Percentiles rank a stretch among this genome's conserved stretches.
Conservation (phyloP, 2,888 invertebrate species). For the Athetis lepigone region DNA sequence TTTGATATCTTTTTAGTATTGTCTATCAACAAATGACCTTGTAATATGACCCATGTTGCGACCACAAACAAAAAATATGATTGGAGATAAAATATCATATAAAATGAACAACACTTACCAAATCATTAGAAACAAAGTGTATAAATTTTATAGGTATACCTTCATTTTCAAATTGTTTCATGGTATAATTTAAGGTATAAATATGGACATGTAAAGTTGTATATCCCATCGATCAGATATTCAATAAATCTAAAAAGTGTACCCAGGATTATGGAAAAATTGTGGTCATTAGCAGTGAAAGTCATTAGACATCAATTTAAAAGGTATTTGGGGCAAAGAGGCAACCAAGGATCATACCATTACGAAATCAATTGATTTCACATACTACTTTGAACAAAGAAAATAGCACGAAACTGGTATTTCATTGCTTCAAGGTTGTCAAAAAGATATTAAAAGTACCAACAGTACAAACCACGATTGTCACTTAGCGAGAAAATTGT, state of each 20-base stretch:
- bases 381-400: slow-evolving; percentile 77
- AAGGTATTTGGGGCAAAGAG: slow-evolving; percentile 21
- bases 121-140: too few species aligned
- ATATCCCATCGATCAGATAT: not conserved
- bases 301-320: slow-evolving; percentile 16
- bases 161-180: not conserved
- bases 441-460: slow-evolving; percentile 75
- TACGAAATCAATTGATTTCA: slow-evolving; percentile 38
- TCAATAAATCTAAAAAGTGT: not conserved
- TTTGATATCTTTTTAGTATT: slow-evolving; percentile 1
- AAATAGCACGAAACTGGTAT: slow-evolving; percentile 72
- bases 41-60: slow-evolving; percentile 5
- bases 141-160: not conserved
- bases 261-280: slow-evolving; percentile 2
- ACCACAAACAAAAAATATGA: slow-evolving; percentile 6
- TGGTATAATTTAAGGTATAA: not conserved
- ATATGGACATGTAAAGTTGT: not conserved
- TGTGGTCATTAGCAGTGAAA: slow-evolving; percentile 41
- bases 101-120: not conserved
- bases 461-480: slow-evolving; percentile 72
- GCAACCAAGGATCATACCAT: slow-evolving; percentile 17
- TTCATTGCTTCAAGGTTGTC: slow-evolving; percentile 85
- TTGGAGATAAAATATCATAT: not conserved
- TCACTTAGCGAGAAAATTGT: slow-evolving; percentile 77
- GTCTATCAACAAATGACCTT: slow-evolving; percentile 24